Percentiles rank a stretch among this genome's conserved stretches.
Evolutionary conservation across 1,140 invertebrate genomes (phyloP).

Genomic region (Copidosoma floridanum): DNA sequence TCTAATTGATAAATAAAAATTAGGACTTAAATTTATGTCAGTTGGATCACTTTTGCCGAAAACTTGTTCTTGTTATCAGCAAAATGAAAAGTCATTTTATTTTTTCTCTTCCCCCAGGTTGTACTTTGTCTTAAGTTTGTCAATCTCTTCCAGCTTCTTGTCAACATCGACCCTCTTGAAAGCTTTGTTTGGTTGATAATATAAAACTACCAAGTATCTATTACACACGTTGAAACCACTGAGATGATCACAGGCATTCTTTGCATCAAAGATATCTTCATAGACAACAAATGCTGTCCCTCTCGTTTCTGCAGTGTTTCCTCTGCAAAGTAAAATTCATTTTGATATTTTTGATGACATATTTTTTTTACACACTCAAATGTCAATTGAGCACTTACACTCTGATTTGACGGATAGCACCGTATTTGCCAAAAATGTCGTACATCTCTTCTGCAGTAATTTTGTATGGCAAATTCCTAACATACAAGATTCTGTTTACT

Average conservation of each 20-base stretch:
- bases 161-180: constrained; percentile 96
- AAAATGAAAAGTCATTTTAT: too few relatives aligned
- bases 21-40: too few relatives aligned
- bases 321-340: constrained; percentile 63
- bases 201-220: constrained; percentile 95
- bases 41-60: too few relatives aligned
- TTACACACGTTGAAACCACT: constrained; percentile 99
- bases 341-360: constrained; percentile 5
- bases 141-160: constrained; percentile 95
- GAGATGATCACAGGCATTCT: constrained; percentile 99
- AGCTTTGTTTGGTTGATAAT: constrained; percentile 92
- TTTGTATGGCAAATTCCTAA: constrained; percentile 98
- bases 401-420: constrained; percentile 96
- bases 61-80: too few relatives aligned
- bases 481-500: constrained; percentile 96
- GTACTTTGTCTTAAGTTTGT: constrained; percentile 96
- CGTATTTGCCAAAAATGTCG: constrained; percentile 99
- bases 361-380: background rate
- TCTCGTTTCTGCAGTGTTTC: constrained; percentile 95
- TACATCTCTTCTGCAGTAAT: constrained; percentile 99
- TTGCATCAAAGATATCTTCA: constrained; percentile 99
- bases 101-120: constrained; percentile 63
- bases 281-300: constrained; percentile 99
- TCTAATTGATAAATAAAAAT: background rate
- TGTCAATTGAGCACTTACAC: constrained; percentile 71